Percentiles rank a stretch among this genome's conserved stretches.
Evolutionary conservation across 2,113 vertebrate genomes (phyloP).

Genomic region (Sinocyclocheilus grahami): DNA sequence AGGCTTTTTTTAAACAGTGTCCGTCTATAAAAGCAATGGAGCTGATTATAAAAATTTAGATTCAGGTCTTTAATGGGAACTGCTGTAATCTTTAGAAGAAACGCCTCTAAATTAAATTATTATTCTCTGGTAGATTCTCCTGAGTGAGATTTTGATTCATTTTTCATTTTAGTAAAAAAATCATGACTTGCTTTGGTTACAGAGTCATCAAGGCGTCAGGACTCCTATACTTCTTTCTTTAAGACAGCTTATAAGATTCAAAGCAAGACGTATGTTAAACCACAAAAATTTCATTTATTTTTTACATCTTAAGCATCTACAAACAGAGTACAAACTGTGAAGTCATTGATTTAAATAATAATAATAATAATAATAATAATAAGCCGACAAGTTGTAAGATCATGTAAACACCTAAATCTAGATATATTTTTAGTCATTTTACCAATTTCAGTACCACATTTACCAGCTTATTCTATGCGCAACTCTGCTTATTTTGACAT

Average conservation of each 20-base stretch:
- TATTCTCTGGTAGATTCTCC: conserved; percentile 2
- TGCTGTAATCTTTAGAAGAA: conserved; percentile 20
- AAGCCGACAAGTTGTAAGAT: background rate
- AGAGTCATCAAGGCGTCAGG: background rate
- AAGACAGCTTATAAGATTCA: background rate
- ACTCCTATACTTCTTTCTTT: background rate
- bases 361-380: background rate
- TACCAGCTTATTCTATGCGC: background rate
- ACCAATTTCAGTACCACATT: background rate
- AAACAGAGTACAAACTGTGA: background rate
- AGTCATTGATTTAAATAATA: background rate
- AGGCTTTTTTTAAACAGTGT: background rate
- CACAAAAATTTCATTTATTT: background rate
- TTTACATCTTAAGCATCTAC: background rate
- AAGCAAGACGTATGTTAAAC: background rate
- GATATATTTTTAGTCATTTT: background rate
- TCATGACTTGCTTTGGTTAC: background rate
- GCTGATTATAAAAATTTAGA: conserved; percentile 9
- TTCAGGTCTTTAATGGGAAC: background rate
- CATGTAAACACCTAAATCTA: background rate
- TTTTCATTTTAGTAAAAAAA: conserved; percentile 27
- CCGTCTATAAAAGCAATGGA: background rate
- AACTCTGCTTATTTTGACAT: background rate
- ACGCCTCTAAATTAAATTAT: conserved; percentile 1
- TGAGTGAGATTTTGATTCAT: background rate